Evolutionary conservation across 2,888 invertebrate species (phyloP).

Genomic region (Clitarchus hookeri): DNA sequence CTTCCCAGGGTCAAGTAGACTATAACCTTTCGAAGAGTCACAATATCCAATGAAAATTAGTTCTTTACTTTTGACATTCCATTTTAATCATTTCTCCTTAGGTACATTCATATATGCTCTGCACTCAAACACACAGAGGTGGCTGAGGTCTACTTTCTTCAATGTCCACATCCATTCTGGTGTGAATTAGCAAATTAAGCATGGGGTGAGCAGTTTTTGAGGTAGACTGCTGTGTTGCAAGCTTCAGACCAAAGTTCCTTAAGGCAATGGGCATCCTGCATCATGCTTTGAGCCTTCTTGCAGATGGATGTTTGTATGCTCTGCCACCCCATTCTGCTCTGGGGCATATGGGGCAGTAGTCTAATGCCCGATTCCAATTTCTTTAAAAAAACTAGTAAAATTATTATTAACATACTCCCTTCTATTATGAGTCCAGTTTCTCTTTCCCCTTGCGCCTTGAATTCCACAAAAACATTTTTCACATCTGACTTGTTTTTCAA

Average conservation of each 20-base stretch:
- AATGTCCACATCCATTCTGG: neutral
- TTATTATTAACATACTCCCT: neutral
- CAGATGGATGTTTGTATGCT: neutral
- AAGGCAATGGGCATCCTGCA: neutral
- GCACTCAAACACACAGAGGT: neutral
- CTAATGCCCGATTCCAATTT: neutral
- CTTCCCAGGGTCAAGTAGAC: neutral
- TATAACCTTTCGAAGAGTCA: too few species aligned
- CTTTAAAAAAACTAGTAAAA: neutral
- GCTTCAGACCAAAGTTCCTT: conserved; percentile 5
- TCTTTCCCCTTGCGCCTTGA: neutral
- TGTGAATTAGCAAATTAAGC: neutral
- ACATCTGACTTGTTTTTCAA: neutral
- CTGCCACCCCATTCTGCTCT: neutral
- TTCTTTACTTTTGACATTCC: neutral
- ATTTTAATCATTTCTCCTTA: neutral
- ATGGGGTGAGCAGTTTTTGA: neutral
- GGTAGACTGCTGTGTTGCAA: neutral
- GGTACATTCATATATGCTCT: neutral
- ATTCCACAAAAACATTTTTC: neutral
- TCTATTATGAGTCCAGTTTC: neutral
- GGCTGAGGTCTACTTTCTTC: neutral
- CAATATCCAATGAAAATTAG: too few species aligned
- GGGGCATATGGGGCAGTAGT: neutral
- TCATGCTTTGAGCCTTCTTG: neutral